Base-by-base conservation (phyloP, 2,888 invertebrate species). In the Dendrolimus houi region DNA sequence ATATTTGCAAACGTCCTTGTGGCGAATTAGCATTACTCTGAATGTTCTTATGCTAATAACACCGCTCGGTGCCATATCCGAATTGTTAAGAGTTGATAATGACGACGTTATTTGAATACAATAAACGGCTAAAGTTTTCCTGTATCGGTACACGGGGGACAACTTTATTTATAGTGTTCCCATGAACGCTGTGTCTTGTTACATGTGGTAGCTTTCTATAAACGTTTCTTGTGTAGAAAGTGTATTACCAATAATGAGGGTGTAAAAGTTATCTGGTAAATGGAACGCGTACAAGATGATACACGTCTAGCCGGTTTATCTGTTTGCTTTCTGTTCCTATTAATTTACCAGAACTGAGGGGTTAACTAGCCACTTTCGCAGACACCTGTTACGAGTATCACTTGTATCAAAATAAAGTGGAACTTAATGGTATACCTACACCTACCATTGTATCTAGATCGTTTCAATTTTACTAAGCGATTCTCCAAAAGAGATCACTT, bases 1-100 rank as follows among this genome's bases (percentile, higher is more conserved):
- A 66, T 68, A 66, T 69, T 65, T 67, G 66, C 66, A 64, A 68
- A 69, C 72, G 77, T 72, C 81, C 81, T 80, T 79, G 80, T 61
- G 57, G 57, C 55, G 57, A 62, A 70, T 72, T 71, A 71, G 71
- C 71, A 78, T 78, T 68, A 71, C 71, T 64, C 67, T 60, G 61
- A 61, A 66, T 68, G 56, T 57, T 52, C 58, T 55, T 68, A 78
- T 79, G 74, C 71, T 70, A 79, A 81, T 73, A 60, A 59, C 63
- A 64, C 68, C 65, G 70, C 67, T 56, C 64, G 9, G 47, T 61
- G 67, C 65, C 41, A 53, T 60, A 69, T 58, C 58, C 52, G 52
- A 40, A 2, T 13, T 40, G 52, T 57, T 57, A 52, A 8, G 55
- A 57, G 54, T 52, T 55, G 56, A 47, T 14, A 1, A 54, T 52